Base-by-base conservation (phyloP, 2,113 vertebrate genomes). In the Ochotona princeps region DNA sequence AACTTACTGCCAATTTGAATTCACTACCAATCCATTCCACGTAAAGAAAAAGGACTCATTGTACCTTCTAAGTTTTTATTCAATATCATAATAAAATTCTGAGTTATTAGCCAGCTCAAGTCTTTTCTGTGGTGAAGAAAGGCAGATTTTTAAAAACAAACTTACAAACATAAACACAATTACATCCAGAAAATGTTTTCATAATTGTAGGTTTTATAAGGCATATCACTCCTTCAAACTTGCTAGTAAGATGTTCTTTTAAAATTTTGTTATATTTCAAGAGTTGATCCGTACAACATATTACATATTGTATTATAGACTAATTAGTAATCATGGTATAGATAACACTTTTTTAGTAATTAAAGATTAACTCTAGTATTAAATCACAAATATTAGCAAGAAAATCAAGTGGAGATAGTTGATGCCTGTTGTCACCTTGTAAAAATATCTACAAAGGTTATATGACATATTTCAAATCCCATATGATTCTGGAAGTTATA, bases 381-480 rank as follows among this genome's bases (percentile, higher is more conserved):
- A 92, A 96, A 93, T 44, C 94, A 54, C 74, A 94, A 95, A 91
- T 92, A 89, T 91, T 91, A 95, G 57, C 89, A 95, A 94, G 92
- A 91, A 96, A 97, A 95, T 93, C 69, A 94, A 93, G 60, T 63
- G 78, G 73, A 95, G 70, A 94, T 79, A 95, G 90, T 82, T 83
- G 76, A n/a, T 87, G 89, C 67, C 93, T 96, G 72, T 93, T 96
- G 84, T 96, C 83, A 93, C 89, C 91, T 96, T 96, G 96, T 78
- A 87, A 96, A 96, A 96, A 96, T 94, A 95, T 93, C 91, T 96
- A 89, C 86, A 96, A 95, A 96, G 93, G 94, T 91, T 97, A 92
- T 81, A 87, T 80, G 86, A 97, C 72, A 91, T 93, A 90, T 70
- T 95, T 96, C 32, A 93, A 96, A 90, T 94, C 82, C 93, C 67